Evolutionary conservation across 2,113 vertebrate genomes (phyloP), one percentile per base, ranked within the genome.

Genomic region (Rhodinocichla rosea): DNA sequence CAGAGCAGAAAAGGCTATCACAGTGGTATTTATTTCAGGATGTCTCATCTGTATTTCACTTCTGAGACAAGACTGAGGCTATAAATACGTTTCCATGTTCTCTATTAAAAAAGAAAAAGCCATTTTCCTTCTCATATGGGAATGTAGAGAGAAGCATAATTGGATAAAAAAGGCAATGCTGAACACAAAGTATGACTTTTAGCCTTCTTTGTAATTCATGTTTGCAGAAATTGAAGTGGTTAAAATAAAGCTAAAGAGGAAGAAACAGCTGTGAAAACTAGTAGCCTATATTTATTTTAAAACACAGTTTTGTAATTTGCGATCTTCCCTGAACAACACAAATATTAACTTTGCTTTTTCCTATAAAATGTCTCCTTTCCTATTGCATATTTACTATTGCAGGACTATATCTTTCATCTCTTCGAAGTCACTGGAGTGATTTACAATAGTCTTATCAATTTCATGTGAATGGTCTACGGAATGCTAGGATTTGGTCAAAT

Each of bases 371-470:
- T 47, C n/a, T 88, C 16, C 42, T 92, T 92, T 80, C 30, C 5
- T 18, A 12, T 33, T 79, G 24, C 50, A 79, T 90, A 76, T 84
- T 92, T 59, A 74, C 65, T 65, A 35, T 45, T 52, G 13, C 67
- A 65, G 64, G 71, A 79, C 67, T 80, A 27, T 65, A 52, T 74
- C 82, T 93, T 95, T 83, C 69, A 89, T 89, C 79, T 94, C 52
- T 73, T 79, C 82, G 50, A 83, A 93, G 78, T 78, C 63, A 47
- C 57, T 28, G 28, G 44, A 87, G 64, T 82, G 53, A 93, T 96
- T 97, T 97, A 97, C 88, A 97, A 91, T 90, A 97, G 96, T 95
- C 96, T 97, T 97, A 97, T 98, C 97, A 68, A 97, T 97, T 98
- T 98, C 95, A 97, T 95, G 95, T 98, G 97, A 97, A 97, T 96